Percentiles rank a stretch among this genome's conserved stretches.
phyloP scores from a whole-genome alignment of 23 tunicate genomes.

The Ascidia mentula region DNA sequence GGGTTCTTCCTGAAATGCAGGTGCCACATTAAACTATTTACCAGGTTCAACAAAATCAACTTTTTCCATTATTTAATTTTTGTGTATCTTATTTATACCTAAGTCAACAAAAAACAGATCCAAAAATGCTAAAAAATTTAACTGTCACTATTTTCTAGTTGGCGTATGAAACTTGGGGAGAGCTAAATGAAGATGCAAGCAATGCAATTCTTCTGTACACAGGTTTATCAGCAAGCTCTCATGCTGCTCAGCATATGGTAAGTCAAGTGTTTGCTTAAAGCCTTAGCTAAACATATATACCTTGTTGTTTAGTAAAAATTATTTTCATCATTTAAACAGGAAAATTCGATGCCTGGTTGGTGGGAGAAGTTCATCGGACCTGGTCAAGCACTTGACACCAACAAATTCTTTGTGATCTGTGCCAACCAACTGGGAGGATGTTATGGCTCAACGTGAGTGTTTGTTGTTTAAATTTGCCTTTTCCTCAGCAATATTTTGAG shows the following conservation, averaged over 20 bases:
- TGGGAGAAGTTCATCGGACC: slow-evolving; percentile 98
- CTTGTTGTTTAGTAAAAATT: too few relatives aligned
- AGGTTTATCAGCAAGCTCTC: slow-evolving; percentile 93
- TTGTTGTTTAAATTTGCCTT: background rate
- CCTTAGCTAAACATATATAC: too few relatives aligned
- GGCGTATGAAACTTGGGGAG: slow-evolving; percentile 98
- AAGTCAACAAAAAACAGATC: too few relatives aligned
- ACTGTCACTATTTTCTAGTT: slow-evolving; percentile 33
- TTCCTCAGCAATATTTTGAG: background rate
- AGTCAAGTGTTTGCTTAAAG: too few relatives aligned
- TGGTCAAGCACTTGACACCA: slow-evolving; percentile 84
- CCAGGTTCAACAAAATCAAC: too few relatives aligned
- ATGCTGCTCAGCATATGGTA: slow-evolving; percentile 80
- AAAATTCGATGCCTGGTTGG: slow-evolving; percentile 80
- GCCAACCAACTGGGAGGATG: slow-evolving; percentile 91
- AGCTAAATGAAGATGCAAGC: slow-evolving; percentile 58
- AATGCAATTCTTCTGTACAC: slow-evolving; percentile 88
- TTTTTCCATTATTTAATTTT: too few relatives aligned
- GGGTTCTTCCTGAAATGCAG: slow-evolving; percentile 72
- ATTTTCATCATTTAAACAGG: slow-evolving; percentile 22
- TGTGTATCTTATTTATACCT: background rate
- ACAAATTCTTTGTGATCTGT: slow-evolving; percentile 91
- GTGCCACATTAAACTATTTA: background rate
- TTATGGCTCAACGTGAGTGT: slow-evolving; percentile 90
- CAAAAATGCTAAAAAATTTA: too few relatives aligned